A percentile compares a stretch with the other conserved stretches of the same genome.
Conservation (phyloP, 2,888 invertebrate genomes). For the Sphaerophoria taeniata region DNA sequence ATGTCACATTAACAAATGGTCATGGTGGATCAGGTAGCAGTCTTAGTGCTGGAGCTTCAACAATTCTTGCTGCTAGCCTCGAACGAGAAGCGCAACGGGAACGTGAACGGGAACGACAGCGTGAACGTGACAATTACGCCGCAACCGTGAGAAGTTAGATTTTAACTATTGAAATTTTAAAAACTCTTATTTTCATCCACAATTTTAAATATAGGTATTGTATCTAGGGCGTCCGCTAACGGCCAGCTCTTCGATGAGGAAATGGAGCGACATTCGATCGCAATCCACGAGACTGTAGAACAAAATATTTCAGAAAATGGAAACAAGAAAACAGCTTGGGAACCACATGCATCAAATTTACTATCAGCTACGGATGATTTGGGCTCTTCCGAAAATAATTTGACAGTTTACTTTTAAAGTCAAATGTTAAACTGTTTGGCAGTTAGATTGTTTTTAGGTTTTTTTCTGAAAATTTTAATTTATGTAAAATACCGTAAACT, state of each 20-base stretch:
- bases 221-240: slow-evolving; percentile 83
- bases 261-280: slow-evolving; percentile 81
- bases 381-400: slow-evolving; percentile 84
- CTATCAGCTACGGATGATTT: slow-evolving; percentile 80
- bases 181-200: slow-evolving; percentile 70
- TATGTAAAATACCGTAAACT: slow-evolving; percentile 44
- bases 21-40: slow-evolving; percentile 84
- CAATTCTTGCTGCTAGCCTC: slow-evolving; percentile 85
- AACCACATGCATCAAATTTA: slow-evolving; percentile 81
- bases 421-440: neutral
- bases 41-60: slow-evolving; percentile 85
- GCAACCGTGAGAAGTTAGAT: slow-evolving; percentile 85
- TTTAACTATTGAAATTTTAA: slow-evolving; percentile 38
- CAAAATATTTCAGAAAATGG: slow-evolving; percentile 75
- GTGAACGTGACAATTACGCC: slow-evolving; percentile 82
- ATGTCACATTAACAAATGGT: slow-evolving; percentile 80
- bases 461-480: neutral
- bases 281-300: slow-evolving; percentile 75
- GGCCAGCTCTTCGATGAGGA: slow-evolving; percentile 83
- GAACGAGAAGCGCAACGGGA: slow-evolving; percentile 82
- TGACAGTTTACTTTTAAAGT: slow-evolving; percentile 85
- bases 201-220: slow-evolving; percentile 81
- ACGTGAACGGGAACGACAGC: slow-evolving; percentile 81
- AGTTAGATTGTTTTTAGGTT: no score
- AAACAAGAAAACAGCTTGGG: slow-evolving; percentile 79